Conservation (phyloP, 2,888 invertebrate genomes). For the Plutella xylostella region DNA sequence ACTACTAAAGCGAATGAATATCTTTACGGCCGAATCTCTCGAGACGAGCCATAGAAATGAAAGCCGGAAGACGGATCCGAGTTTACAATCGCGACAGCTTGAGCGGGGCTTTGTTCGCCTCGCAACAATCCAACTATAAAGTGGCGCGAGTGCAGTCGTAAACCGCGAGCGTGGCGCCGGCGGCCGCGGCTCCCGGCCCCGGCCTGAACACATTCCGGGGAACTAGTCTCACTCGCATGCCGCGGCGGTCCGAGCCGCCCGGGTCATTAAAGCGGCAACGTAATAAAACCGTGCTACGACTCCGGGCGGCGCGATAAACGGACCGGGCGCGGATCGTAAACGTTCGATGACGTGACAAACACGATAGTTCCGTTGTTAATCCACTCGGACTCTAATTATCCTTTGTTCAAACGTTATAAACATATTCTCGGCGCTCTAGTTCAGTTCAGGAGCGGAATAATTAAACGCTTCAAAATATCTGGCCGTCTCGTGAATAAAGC, state of each 20-base stretch:
- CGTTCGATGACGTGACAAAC: constrained; percentile 10
- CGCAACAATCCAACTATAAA: neutral
- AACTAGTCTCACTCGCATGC: neutral
- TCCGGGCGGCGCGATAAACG: constrained; percentile 12
- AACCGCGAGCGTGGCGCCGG: neutral
- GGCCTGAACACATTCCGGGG: neutral
- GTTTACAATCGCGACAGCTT: neutral
- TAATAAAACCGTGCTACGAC: constrained; percentile 9
- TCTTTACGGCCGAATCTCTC: no score
- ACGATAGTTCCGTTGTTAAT: constrained; percentile 1
- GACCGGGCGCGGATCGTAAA: constrained; percentile 14
- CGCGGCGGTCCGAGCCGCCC: neutral
- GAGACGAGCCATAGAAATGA: no score
- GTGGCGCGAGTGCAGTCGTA: neutral
- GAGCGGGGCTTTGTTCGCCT: neutral
- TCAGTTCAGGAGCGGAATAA: no score
- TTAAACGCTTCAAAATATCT: no score
- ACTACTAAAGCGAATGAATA: no score
- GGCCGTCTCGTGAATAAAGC: no score
- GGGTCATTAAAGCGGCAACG: constrained; percentile 7
- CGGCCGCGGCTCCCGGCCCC: neutral
- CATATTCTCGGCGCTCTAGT: no score
- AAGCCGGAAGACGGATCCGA: no score
- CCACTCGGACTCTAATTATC: constrained; percentile 1
- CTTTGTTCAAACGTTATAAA: no score